Conservation (phyloP, 2,888 invertebrate species). For the Hecatera dysodea region DNA sequence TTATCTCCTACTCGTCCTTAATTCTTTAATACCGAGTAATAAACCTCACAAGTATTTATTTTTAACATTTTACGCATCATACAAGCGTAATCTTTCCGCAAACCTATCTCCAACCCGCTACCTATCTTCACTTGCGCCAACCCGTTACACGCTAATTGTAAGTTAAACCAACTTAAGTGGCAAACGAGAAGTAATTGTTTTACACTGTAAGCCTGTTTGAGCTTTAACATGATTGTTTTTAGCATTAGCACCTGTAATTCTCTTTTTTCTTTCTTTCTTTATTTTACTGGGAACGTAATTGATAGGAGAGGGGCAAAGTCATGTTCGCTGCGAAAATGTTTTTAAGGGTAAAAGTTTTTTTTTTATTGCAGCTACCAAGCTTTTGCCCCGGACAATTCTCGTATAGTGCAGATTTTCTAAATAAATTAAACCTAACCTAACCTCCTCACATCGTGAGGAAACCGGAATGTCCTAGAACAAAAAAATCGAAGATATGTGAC, state of each 20-base stretch:
- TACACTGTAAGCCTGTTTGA: conserved; percentile 75
- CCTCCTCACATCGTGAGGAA: too few relatives aligned
- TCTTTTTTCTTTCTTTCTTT: conserved; percentile 52
- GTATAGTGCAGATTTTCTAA: too few relatives aligned
- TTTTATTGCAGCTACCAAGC: too few relatives aligned
- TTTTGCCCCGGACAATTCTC: too few relatives aligned
- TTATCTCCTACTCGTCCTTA: neutral
- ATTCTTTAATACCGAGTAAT: neutral
- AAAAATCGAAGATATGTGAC: too few relatives aligned
- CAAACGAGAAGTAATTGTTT: conserved; percentile 84
- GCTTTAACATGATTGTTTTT: conserved; percentile 71
- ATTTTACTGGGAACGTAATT: conserved; percentile 54
- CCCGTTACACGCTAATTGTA: conserved; percentile 77
- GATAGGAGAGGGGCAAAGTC: conserved; percentile 36
- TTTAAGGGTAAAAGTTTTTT: neutral
- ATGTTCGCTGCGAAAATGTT: conserved; percentile 38
- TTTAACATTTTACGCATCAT: neutral
- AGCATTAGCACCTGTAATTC: conserved; percentile 67
- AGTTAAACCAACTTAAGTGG: conserved; percentile 78
- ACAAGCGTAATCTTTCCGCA: neutral
- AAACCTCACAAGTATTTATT: neutral
- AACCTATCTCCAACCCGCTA: neutral
- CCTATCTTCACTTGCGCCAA: conserved; percentile 58
- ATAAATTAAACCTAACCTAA: too few relatives aligned
- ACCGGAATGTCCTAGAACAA: too few relatives aligned